A percentile compares a stretch with the other conserved stretches of the same genome.
These are phyloP conservation scores for Styela clava DNA, from an alignment of 23 tunicate genomes.

Conservation along the genomic window DNA sequence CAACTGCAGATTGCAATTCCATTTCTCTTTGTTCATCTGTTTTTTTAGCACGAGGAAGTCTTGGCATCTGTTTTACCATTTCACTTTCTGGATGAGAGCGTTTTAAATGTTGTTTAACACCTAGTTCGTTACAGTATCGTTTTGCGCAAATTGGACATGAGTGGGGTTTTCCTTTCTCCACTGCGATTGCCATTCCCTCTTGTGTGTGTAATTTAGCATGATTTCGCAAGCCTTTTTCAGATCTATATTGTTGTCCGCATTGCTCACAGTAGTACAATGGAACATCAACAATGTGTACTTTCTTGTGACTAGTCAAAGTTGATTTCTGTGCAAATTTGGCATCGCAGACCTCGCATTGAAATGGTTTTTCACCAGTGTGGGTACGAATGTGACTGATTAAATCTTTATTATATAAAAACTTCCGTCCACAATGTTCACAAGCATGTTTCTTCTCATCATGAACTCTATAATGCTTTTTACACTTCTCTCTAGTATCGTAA, in stretches of 20 bases:
- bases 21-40: background rate
- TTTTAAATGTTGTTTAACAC: constrained; percentile 11
- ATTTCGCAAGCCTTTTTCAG: constrained; percentile 6
- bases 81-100: constrained; percentile 13
- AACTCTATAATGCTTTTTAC: constrained; percentile 24
- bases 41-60: background rate
- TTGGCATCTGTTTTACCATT: background rate
- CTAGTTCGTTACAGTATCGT: background rate
- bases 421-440: constrained; percentile 13
- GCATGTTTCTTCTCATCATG: background rate
- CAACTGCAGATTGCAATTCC: background rate
- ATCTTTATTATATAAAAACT: constrained; percentile 22
- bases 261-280: constrained; percentile 49
- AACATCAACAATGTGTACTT: constrained; percentile 61
- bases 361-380: constrained; percentile 54
- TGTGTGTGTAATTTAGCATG: background rate
- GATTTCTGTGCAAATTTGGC: constrained; percentile 56
- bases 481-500: background rate
- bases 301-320: constrained; percentile 51
- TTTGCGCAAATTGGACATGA: constrained; percentile 12
- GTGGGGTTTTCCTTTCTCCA: background rate
- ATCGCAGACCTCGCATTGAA: constrained; percentile 19
- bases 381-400: constrained; percentile 45
- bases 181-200: background rate
- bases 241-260: constrained; percentile 68